phyloP scores from a whole-genome alignment of 2,797 vertebrate species.

The Phalloptychus januarius region DNA sequence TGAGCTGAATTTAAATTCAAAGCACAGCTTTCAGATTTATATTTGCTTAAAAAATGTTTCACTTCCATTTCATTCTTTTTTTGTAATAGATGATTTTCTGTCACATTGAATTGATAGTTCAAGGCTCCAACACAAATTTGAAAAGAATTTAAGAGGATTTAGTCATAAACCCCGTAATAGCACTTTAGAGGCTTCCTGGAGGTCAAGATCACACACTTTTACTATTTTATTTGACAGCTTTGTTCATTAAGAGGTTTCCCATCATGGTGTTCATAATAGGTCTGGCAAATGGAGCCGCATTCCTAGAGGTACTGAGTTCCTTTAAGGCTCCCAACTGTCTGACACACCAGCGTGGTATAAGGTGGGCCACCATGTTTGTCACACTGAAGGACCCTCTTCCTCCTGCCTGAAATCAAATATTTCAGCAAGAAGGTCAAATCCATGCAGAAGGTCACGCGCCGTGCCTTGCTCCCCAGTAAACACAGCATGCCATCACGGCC shows the following conservation, averaged over 20 bases:
- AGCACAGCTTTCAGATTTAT: background rate
- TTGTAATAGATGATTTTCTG: background rate
- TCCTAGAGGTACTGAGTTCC: conserved; percentile 68
- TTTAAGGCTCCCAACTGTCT: conserved; percentile 62
- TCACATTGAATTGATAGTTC: background rate
- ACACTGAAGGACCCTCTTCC: conserved; percentile 26
- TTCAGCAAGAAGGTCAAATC: conserved; percentile 61
- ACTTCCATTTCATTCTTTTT: background rate
- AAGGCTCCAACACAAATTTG: background rate
- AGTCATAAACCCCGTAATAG: conserved; percentile 1
- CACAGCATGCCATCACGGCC: conserved; percentile 45
- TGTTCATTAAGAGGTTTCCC: conserved; percentile 6
- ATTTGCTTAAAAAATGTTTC: background rate
- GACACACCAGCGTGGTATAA: conserved; percentile 51
- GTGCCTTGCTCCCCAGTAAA: conserved; percentile 41
- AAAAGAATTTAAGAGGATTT: background rate
- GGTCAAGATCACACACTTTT: conserved; percentile 4
- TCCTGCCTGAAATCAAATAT: conserved; percentile 54
- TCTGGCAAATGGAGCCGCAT: conserved; percentile 61
- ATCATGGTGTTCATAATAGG: conserved; percentile 39
- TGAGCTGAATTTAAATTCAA: background rate
- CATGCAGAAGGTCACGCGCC: conserved; percentile 37
- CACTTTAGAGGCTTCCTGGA: conserved; percentile 5
- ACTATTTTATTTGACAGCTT: conserved; percentile 13
- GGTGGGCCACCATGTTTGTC: conserved; percentile 48